These are phyloP conservation scores for Conger conger DNA, from an alignment of 2,113 vertebrate species.

Conservation along the genomic window DNA sequence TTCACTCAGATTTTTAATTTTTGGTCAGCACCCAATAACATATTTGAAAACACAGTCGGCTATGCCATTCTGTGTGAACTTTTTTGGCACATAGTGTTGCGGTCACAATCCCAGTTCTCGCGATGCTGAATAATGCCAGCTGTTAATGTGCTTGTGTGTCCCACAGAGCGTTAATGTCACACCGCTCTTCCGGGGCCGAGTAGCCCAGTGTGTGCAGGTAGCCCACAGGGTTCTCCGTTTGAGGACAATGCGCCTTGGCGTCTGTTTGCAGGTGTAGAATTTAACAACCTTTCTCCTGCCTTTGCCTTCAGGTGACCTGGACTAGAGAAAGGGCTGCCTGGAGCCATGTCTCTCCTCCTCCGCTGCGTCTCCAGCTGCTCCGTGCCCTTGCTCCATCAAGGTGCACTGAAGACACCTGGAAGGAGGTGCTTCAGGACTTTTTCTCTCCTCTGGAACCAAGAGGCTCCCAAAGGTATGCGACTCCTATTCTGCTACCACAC, in stretches of 20 bases:
- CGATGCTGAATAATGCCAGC: constrained; percentile 49
- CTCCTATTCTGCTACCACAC: background rate
- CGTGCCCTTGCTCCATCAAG: constrained; percentile 50
- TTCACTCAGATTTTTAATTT: background rate
- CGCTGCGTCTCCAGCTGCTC: constrained; percentile 62
- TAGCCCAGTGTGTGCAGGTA: constrained; percentile 34
- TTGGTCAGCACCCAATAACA: constrained; percentile 13
- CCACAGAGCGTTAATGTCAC: constrained; percentile 58
- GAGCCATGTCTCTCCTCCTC: constrained; percentile 68
- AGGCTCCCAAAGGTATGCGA: constrained; percentile 64
- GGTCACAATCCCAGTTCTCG: constrained; percentile 68
- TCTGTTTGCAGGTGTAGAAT: constrained; percentile 39
- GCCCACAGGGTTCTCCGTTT: constrained; percentile 27
- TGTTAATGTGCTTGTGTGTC: constrained; percentile 34
- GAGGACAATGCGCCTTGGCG: constrained; percentile 36
- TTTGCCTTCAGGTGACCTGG: constrained; percentile 49
- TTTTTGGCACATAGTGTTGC: constrained; percentile 56
- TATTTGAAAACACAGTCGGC: constrained; percentile 17
- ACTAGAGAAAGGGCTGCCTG: constrained; percentile 40
- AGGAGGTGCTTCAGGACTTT: constrained; percentile 68
- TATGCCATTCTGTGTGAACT: constrained; percentile 26
- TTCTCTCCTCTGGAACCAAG: constrained; percentile 65
- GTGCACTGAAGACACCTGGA: constrained; percentile 47
- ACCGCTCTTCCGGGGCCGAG: constrained; percentile 53
- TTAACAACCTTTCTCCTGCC: constrained; percentile 14